Evolutionary conservation across 2,797 vertebrate genomes (phyloP).

Genomic region (Columba guinea): DNA sequence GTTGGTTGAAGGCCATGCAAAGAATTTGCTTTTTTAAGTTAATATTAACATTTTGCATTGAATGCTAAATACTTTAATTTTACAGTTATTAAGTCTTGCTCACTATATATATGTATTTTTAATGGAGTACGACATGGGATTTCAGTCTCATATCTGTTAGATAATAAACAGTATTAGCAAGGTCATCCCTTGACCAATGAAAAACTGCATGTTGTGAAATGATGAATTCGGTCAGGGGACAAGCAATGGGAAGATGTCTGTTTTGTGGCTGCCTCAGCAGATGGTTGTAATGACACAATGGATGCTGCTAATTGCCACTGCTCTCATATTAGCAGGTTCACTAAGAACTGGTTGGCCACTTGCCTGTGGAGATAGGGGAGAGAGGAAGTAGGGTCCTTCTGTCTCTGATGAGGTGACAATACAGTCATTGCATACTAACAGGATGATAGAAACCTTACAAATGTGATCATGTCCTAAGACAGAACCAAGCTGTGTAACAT

Average conservation of each 20-base stretch:
- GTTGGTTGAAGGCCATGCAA: constrained; percentile 52
- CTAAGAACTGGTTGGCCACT: not conserved
- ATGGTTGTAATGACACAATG: not conserved
- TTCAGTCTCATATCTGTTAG: constrained; percentile 52
- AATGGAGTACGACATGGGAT: constrained; percentile 36
- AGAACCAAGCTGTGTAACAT: not conserved
- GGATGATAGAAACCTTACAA: not conserved
- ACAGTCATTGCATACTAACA: no score
- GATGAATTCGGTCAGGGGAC: constrained; percentile 4
- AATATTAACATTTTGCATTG: constrained; percentile 43
- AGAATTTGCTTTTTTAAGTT: constrained; percentile 50
- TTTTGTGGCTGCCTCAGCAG: not conserved
- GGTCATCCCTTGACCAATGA: constrained; percentile 49
- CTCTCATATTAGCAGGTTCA: not conserved
- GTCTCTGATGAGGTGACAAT: not conserved
- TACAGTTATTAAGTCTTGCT: constrained; percentile 50
- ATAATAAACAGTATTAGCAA: constrained; percentile 62
- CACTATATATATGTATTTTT: not conserved
- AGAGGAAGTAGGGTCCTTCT: not conserved
- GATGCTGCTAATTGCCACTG: not conserved
- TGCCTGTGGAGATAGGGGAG: not conserved
- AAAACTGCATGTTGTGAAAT: constrained; percentile 12
- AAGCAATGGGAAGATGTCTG: not conserved
- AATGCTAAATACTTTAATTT: constrained; percentile 57
- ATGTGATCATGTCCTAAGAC: not conserved